Evolutionary conservation across 2,797 vertebrate species (phyloP).

Genomic region (Pipistrellus kuhlii): DNA sequence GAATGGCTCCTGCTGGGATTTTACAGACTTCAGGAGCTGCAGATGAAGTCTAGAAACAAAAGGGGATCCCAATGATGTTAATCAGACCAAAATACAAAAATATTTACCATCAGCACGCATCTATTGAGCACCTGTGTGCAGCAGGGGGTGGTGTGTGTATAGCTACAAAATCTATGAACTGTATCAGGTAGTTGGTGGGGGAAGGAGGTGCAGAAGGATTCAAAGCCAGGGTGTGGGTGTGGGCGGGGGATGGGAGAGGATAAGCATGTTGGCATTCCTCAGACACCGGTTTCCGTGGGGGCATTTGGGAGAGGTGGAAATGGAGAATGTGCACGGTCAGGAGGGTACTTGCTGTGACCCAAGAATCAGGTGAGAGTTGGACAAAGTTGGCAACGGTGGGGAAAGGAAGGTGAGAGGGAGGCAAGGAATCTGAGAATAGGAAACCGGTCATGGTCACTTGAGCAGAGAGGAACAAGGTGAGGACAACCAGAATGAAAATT

Average conservation of each 20-base stretch:
- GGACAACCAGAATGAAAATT: not conserved
- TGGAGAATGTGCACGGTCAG: conserved; percentile 28
- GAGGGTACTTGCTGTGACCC: not conserved
- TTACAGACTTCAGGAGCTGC: not conserved
- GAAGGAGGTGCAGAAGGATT: not conserved
- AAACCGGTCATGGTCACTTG: not conserved
- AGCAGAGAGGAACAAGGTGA: conserved; percentile 19
- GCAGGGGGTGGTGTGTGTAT: not conserved
- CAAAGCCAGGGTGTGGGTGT: not conserved
- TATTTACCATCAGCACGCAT: not conserved
- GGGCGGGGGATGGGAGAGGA: no score
- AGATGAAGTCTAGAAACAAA: not conserved
- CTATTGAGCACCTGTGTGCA: not conserved
- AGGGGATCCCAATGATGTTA: not conserved
- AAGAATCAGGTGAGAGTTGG: not conserved
- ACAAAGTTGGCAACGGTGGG: not conserved
- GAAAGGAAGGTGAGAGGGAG: not conserved
- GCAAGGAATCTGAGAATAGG: conserved; percentile 19
- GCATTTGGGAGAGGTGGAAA: not conserved
- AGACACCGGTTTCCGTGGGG: not conserved
- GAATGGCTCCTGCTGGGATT: not conserved
- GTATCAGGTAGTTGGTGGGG: not conserved
- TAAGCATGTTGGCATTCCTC: not conserved
- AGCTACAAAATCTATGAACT: not conserved
- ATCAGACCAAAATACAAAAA: not conserved